phyloP scores from a whole-genome alignment of 2,888 invertebrate species.

The Tineola bisselliella region DNA sequence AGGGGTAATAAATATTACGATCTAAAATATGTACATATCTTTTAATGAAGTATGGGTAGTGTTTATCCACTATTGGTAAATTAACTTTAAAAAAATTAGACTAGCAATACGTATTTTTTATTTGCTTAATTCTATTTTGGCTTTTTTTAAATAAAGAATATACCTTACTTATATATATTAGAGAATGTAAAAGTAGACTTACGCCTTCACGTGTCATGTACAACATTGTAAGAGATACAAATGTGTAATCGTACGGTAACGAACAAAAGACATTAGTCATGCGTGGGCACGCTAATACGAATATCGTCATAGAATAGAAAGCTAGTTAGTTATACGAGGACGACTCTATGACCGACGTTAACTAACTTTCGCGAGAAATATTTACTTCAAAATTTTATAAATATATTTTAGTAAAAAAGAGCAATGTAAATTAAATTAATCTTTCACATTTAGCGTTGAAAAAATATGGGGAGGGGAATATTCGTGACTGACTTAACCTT shows the following conservation, averaged over 20 bases:
- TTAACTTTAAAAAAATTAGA: no score
- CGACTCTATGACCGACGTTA: background rate
- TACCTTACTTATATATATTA: background rate
- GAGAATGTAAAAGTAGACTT: background rate
- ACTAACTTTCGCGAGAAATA: background rate
- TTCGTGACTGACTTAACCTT: background rate
- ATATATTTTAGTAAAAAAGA: no score
- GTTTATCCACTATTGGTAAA: no score
- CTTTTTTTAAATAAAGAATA: no score
- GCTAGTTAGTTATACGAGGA: background rate
- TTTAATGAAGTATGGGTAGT: no score
- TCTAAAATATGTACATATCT: no score
- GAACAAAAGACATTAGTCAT: constrained; percentile 9
- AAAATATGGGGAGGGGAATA: background rate
- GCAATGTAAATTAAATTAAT: no score
- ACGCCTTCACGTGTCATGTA: background rate
- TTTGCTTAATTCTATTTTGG: no score
- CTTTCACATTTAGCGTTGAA: no score
- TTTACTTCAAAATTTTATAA: background rate
- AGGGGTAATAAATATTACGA: no score
- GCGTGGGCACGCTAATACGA: constrained; percentile 6
- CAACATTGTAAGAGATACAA: background rate
- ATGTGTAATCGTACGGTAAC: background rate
- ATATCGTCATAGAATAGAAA: background rate
- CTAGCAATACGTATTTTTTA: no score